A percentile compares a stretch with the other conserved stretches of the same genome.
Conservation (phyloP, 2,797 vertebrate genomes). For the Leptodactylus fallax region DNA sequence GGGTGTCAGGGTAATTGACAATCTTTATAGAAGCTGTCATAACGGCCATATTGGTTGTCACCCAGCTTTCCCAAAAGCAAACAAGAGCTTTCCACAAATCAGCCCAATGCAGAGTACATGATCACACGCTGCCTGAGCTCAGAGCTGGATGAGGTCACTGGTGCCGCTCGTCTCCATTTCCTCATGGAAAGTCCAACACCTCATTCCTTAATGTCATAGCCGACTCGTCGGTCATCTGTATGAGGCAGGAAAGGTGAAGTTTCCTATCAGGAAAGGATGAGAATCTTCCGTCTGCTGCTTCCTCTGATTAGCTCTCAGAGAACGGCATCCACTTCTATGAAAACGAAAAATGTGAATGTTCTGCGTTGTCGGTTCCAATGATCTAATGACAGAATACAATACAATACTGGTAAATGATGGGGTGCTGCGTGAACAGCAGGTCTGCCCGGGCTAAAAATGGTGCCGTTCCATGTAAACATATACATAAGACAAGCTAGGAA, state of each 20-base stretch:
- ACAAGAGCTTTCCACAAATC: neutral
- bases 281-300: slow-evolving; percentile 56
- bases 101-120: neutral
- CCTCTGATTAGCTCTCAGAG: slow-evolving; percentile 51
- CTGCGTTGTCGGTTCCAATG: neutral
- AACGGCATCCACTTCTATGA: neutral
- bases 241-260: slow-evolving; percentile 56
- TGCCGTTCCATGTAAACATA: neutral
- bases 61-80: neutral
- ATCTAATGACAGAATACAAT: neutral
- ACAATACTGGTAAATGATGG: neutral
- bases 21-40: neutral
- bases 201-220: slow-evolving; percentile 9
- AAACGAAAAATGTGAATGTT: neutral
- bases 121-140: neutral
- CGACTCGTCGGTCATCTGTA: slow-evolving; percentile 1
- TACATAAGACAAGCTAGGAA: too few species aligned
- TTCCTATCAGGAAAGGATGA: slow-evolving; percentile 55
- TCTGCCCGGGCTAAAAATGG: slow-evolving; percentile 1
- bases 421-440: neutral
- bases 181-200: slow-evolving; percentile 43
- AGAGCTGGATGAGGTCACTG: slow-evolving; percentile 24
- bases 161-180: slow-evolving; percentile 16
- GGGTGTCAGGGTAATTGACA: neutral
- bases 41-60: neutral